These are phyloP conservation scores for Porites evermanni DNA, from an alignment of 92 coral and sea anemone genomes.

Conservation along the genomic window DNA sequence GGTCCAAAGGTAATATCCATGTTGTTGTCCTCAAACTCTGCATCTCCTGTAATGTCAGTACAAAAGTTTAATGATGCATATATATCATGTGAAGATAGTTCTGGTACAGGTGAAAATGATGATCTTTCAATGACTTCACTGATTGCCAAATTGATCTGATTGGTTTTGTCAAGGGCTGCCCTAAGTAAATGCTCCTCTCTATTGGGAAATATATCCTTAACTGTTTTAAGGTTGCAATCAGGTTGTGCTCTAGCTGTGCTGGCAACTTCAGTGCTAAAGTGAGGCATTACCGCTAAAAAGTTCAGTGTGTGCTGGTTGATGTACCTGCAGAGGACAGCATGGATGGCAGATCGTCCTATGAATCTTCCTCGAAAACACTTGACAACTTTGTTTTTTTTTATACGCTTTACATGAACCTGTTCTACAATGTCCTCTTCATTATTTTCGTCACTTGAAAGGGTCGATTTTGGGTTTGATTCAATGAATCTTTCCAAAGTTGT, in stretches of 20 bases:
- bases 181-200: constrained; percentile 26
- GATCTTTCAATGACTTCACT: constrained; percentile 21
- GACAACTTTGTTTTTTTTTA: too few relatives aligned
- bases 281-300: too few relatives aligned
- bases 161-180: constrained; percentile 35
- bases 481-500: too few relatives aligned
- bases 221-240: constrained; percentile 37
- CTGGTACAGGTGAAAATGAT: constrained; percentile 27
- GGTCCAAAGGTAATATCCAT: constrained; percentile 14
- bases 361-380: too few relatives aligned
- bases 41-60: constrained; percentile 37
- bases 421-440: too few relatives aligned
- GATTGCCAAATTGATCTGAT: constrained; percentile 55
- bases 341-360: too few relatives aligned
- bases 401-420: too few relatives aligned
- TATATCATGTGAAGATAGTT: constrained; percentile 45
- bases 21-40: constrained; percentile 41
- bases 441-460: too few relatives aligned
- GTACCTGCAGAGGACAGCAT: too few relatives aligned
- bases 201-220: constrained; percentile 58
- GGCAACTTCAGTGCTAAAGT: too few relatives aligned
- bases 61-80: constrained; percentile 60
- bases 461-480: too few relatives aligned
- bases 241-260: background rate
- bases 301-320: too few relatives aligned